Conservation (phyloP, 2,888 invertebrate species). For the Polymixis lichenea region DNA sequence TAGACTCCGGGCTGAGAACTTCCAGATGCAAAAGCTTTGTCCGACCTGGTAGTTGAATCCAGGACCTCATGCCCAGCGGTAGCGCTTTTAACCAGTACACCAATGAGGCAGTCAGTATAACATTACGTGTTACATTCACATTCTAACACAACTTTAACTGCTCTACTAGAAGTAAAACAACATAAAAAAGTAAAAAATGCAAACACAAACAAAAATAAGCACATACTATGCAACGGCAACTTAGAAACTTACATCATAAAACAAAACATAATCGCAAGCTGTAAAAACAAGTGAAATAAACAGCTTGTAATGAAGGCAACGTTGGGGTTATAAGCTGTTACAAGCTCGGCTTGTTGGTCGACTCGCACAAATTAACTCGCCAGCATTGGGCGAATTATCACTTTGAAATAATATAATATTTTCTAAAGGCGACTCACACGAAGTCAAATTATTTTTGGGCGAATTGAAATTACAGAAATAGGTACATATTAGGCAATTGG, state of each 20-base stretch:
- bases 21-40: too few species aligned
- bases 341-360: constrained; percentile 30
- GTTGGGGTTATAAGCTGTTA: constrained; percentile 57
- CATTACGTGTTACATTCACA: constrained; percentile 17
- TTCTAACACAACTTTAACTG: not conserved
- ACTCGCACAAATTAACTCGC: too few species aligned
- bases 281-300: constrained; percentile 66
- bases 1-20: too few species aligned
- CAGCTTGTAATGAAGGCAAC: constrained; percentile 61
- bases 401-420: too few species aligned
- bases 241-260: constrained; percentile 54
- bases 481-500: too few species aligned
- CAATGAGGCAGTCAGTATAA: not conserved
- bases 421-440: too few species aligned
- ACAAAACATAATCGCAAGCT: constrained; percentile 52
- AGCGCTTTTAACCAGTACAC: not conserved
- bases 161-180: not conserved
- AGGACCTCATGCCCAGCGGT: too few species aligned
- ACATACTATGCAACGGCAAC: constrained; percentile 21
- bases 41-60: too few species aligned
- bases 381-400: too few species aligned
- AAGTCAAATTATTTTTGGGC: too few species aligned
- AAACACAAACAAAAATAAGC: constrained; percentile 29
- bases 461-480: too few species aligned
- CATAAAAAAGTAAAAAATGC: constrained; percentile 26